phyloP scores from a whole-genome alignment of 2,888 invertebrate genomes.

The Drosophila atripex region DNA sequence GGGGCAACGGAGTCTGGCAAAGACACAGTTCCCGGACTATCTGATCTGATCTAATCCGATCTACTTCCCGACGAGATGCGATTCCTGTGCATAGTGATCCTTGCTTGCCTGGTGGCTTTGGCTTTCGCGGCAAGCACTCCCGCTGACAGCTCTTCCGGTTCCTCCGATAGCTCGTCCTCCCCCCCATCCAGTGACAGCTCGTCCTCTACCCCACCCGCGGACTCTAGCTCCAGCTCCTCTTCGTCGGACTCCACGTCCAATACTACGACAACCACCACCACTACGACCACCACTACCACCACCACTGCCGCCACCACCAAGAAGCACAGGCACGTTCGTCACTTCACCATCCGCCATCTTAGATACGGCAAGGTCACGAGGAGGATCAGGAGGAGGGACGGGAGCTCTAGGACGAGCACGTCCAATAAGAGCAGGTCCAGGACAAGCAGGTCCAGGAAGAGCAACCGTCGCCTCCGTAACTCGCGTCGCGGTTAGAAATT shows the following conservation, averaged over 20 bases:
- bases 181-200: background rate
- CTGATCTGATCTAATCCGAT: background rate
- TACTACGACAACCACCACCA: background rate
- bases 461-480: too few relatives aligned
- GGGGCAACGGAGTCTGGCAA: background rate
- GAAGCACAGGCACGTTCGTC: background rate
- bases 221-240: background rate
- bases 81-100: background rate
- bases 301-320: background rate
- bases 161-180: too few relatives aligned
- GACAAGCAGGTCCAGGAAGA: too few relatives aligned
- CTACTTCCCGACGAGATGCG: background rate
- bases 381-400: background rate
- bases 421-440: background rate
- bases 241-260: background rate
- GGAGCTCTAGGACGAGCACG: background rate
- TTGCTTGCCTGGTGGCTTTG: background rate
- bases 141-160: background rate
- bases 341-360: background rate
- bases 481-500: too few relatives aligned
- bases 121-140: background rate
- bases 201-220: background rate
- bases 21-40: background rate
- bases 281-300: background rate
- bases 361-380: background rate